Conservation (phyloP, 2,797 vertebrate species). For the Melanogrammus aeglefinus region DNA sequence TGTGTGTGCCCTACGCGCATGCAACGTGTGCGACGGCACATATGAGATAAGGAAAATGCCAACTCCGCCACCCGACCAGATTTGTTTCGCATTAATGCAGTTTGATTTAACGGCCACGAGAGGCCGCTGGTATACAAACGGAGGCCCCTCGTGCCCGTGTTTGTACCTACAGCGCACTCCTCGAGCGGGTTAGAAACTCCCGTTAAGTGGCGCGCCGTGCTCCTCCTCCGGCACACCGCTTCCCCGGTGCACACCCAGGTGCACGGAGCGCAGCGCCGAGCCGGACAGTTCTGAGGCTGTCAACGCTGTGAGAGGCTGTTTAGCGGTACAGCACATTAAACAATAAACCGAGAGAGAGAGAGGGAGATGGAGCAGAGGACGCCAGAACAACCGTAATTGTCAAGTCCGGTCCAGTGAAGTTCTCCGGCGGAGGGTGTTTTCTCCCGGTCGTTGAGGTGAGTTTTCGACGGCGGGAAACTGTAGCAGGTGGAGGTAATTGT, state of each 20-base stretch:
- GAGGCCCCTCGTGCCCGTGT: slow-evolving; percentile 20
- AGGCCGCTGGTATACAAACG: slow-evolving; percentile 43
- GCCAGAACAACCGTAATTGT: slow-evolving; percentile 61
- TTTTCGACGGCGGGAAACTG: slow-evolving; percentile 46
- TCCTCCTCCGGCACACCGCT: slow-evolving; percentile 56
- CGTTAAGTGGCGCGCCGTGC: slow-evolving; percentile 67
- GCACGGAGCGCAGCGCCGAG: slow-evolving; percentile 53
- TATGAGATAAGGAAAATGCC: too few species aligned
- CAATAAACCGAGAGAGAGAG: slow-evolving; percentile 31
- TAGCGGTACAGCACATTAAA: slow-evolving; percentile 47
- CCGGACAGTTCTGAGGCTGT: slow-evolving; percentile 33
- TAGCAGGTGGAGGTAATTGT: slow-evolving; percentile 18
- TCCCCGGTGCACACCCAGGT: slow-evolving; percentile 55
- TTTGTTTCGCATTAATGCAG: background rate
- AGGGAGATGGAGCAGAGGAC: slow-evolving; percentile 66
- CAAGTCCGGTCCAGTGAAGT: slow-evolving; percentile 64
- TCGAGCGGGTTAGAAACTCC: slow-evolving; percentile 68
- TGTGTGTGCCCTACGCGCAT: too few species aligned
- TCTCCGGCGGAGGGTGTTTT: slow-evolving; percentile 58
- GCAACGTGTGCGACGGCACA: too few species aligned
- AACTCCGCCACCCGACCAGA: background rate
- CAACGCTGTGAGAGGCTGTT: slow-evolving; percentile 20
- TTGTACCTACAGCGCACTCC: slow-evolving; percentile 35
- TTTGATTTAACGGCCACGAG: slow-evolving; percentile 27
- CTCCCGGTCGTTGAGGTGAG: slow-evolving; percentile 67